Base-by-base conservation (phyloP, 2,888 invertebrate species). In the Melipona beecheii region DNA sequence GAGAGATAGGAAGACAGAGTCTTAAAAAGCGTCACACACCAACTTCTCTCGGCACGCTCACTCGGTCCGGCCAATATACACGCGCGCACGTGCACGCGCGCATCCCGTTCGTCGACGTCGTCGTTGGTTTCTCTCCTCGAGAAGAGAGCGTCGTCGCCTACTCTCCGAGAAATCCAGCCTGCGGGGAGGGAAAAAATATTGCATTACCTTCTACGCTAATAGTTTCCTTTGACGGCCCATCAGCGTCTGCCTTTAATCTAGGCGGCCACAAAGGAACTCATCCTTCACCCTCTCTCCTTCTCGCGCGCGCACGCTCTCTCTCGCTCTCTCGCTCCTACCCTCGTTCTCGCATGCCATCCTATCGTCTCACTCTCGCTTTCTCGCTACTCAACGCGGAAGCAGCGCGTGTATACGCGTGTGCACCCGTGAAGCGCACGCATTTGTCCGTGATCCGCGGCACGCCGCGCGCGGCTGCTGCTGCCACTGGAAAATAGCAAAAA, bases 191-290 rank as follows among this genome's bases (percentile, higher is more conserved):
- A 89, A 90, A 90, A 90, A 92, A 91, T 92, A 91, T 92, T 91
- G 90, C 88, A 91, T 92, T 91, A 91, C 89, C 88, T 86, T 89
- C 89, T 85, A 86, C 89, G 89, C 88, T 93, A 92, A 92, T 92
- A 92, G 92, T 92, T 91, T 90, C 91, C 92, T 92, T 92, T 92
- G 91, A 92, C 92, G 91, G 89, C 76, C 91, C 92, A 92, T 92
- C 92, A 91, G 90, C 86, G 86, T 86, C 86, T 85, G 87, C 87
- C 85, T 90, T 90, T 90, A 90, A 90, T 90, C 90, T 90, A 90
- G 88, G 85, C 87, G 80, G 80, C 81, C 86, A 84, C 87, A 90
- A 90, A 89, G 87, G 88, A 90, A 86, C 82, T 85, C 83, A 86
- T 83, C 86, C 89, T 76, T 78, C 72, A 75, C 75, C 83, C 83